Percentiles rank a stretch among this genome's conserved stretches.
Evolutionary conservation across 2,888 invertebrate species (phyloP).

Genomic region (Callosobruchus maculatus): DNA sequence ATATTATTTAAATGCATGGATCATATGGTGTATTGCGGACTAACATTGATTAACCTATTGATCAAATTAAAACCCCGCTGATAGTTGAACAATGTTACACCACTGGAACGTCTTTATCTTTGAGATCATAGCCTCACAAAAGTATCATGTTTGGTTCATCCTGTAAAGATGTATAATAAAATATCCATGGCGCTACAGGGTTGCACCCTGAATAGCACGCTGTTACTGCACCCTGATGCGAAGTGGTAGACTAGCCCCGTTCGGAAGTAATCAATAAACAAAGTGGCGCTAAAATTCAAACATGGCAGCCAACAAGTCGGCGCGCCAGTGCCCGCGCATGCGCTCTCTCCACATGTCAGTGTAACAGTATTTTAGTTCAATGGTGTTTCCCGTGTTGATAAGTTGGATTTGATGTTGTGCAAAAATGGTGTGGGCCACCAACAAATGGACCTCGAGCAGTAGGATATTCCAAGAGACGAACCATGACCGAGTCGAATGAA

Average conservation of each 20-base stretch:
- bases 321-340: slow-evolving; percentile 29
- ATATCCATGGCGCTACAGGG: background rate
- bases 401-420: slow-evolving; percentile 49
- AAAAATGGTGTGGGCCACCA: slow-evolving; percentile 45
- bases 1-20: too few species aligned
- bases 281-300: slow-evolving; percentile 26
- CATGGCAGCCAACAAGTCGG: slow-evolving; percentile 24
- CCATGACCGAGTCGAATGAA: slow-evolving; percentile 90
- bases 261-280: slow-evolving; percentile 15
- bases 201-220: background rate
- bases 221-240: slow-evolving; percentile 42
- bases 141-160: too few species aligned
- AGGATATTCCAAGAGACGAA: slow-evolving; percentile 79
- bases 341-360: slow-evolving; percentile 35
- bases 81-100: too few species aligned
- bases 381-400: slow-evolving; percentile 47
- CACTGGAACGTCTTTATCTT: too few species aligned
- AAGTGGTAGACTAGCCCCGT: slow-evolving; percentile 38
- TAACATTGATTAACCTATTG: too few species aligned
- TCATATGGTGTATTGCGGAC: too few species aligned
- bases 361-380: slow-evolving; percentile 46
- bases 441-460: slow-evolving; percentile 73
- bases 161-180: too few species aligned
- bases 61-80: too few species aligned
- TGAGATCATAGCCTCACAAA: too few species aligned